These are phyloP conservation scores for Diplodus sargus DNA, from an alignment of 2,797 vertebrate genomes.

Conservation along the genomic window DNA sequence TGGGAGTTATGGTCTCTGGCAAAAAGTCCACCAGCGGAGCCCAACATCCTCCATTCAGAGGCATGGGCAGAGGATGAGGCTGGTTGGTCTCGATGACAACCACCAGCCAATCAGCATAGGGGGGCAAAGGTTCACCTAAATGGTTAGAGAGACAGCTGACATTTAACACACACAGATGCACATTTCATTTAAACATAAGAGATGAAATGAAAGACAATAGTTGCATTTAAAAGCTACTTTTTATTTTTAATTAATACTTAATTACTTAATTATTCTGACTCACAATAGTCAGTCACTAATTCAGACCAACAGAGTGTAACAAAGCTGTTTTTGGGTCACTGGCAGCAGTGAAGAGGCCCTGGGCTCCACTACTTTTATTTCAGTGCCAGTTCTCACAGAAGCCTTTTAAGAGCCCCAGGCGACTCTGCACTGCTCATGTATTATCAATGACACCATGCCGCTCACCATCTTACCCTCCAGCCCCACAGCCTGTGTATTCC, in stretches of 20 bases:
- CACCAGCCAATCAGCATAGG: constrained; percentile 93
- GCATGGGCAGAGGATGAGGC: constrained; percentile 95
- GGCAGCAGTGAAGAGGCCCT: constrained; percentile 40
- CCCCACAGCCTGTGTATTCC: constrained; percentile 38
- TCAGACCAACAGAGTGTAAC: constrained; percentile 28
- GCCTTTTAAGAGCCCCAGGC: constrained; percentile 53
- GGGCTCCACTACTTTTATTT: constrained; percentile 52
- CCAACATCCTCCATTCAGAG: constrained; percentile 96
- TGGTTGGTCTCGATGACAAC: constrained; percentile 93
- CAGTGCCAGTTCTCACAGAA: constrained; percentile 70
- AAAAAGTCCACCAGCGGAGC: constrained; percentile 97
- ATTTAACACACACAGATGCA: not conserved
- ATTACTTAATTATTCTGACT: constrained; percentile 8
- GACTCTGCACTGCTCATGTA: constrained; percentile 62
- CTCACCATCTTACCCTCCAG: constrained; percentile 45
- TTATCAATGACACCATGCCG: constrained; percentile 60
- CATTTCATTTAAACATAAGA: not conserved
- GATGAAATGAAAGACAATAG: not conserved
- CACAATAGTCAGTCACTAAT: constrained; percentile 6
- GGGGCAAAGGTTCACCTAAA: constrained; percentile 93
- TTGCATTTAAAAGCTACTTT: constrained; percentile 6
- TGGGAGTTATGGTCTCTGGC: constrained; percentile 94
- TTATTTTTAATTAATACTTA: not conserved
- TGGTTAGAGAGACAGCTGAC: constrained; percentile 13
- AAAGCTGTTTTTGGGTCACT: constrained; percentile 54